Evolutionary conservation across 2,888 invertebrate species (phyloP).

Genomic region (Dynastes grantii): DNA sequence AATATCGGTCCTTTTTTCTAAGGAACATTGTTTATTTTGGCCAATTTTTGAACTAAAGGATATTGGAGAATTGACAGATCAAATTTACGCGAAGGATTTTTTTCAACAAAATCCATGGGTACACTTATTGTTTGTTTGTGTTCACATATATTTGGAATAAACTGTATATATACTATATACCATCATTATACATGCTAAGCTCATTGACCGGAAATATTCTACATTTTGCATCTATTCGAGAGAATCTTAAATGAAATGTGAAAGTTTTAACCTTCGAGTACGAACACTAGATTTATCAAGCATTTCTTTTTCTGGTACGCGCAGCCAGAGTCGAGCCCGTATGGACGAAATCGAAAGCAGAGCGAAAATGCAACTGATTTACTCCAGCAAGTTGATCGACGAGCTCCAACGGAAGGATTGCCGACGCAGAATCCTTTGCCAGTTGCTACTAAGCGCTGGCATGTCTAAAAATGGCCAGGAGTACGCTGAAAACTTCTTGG

Average conservation of each 20-base stretch:
- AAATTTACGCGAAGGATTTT: too few species aligned
- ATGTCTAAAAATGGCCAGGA: conserved; percentile 63
- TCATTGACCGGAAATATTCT: conserved; percentile 47
- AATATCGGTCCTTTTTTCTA: too few species aligned
- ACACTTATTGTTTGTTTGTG: too few species aligned
- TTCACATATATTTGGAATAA: too few species aligned
- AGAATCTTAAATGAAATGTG: conserved; percentile 48
- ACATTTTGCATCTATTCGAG: conserved; percentile 18
- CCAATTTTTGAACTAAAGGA: too few species aligned
- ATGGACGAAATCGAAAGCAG: conserved; percentile 50
- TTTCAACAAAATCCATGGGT: too few species aligned
- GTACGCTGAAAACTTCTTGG: conserved; percentile 64
- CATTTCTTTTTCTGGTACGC: conserved; percentile 13
- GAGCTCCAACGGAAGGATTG: conserved; percentile 62
- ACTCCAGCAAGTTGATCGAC: conserved; percentile 48
- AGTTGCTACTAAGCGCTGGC: conserved; percentile 63
- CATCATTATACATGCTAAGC: background rate
- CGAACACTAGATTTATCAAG: background rate
- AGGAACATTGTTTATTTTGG: too few species aligned
- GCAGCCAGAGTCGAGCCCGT: conserved; percentile 46
- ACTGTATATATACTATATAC: too few species aligned
- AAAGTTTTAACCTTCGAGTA: conserved; percentile 38
- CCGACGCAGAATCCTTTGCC: conserved; percentile 66
- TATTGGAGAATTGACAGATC: too few species aligned
- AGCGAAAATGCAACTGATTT: conserved; percentile 48